Percentiles rank a stretch among this genome's conserved stretches.
These are phyloP conservation scores for Dicyrtoma fusca DNA, from an alignment of 2,888 invertebrate species.

Conservation along the genomic window DNA sequence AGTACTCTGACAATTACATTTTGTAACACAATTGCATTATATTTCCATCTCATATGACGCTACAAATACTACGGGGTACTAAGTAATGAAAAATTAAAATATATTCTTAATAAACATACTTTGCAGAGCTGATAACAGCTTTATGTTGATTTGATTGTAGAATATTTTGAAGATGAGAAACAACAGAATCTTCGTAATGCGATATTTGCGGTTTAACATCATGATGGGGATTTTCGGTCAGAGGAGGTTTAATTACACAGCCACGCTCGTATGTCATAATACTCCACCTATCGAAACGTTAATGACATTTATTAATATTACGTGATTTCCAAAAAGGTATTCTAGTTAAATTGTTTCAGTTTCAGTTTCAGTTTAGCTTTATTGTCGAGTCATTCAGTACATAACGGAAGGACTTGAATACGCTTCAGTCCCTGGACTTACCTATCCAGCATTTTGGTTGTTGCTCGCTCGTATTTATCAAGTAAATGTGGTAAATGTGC, in stretches of 20 bases:
- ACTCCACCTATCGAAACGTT: slow-evolving; percentile 83
- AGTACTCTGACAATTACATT: too few relatives aligned
- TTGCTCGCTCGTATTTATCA: slow-evolving; percentile 94
- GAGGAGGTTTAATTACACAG: slow-evolving; percentile 51
- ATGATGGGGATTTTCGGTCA: slow-evolving; percentile 24
- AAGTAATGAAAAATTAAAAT: slow-evolving; percentile 24
- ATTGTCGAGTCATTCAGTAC: too few relatives aligned
- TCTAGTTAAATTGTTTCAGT: too few relatives aligned
- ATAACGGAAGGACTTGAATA: too few relatives aligned
- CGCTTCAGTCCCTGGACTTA: slow-evolving; percentile 60
- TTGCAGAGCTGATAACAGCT: slow-evolving; percentile 72
- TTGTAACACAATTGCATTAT: too few relatives aligned
- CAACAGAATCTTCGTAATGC: slow-evolving; percentile 76
- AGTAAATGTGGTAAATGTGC: slow-evolving; percentile 87
- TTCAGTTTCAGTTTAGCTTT: too few relatives aligned
- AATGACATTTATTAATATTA: too few relatives aligned
- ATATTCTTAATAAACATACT: slow-evolving; percentile 61
- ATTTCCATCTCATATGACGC: too few relatives aligned
- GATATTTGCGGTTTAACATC: slow-evolving; percentile 63
- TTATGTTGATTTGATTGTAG: slow-evolving; percentile 79
- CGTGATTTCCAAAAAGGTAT: too few relatives aligned
- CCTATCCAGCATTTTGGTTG: slow-evolving; percentile 96
- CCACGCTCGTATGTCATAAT: slow-evolving; percentile 78
- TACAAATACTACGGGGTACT: too few relatives aligned
- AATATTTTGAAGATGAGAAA: slow-evolving; percentile 81